These are phyloP conservation scores for Paedocypris sp. DNA, from an alignment of 2,113 vertebrate genomes.

Conservation along the genomic window DNA sequence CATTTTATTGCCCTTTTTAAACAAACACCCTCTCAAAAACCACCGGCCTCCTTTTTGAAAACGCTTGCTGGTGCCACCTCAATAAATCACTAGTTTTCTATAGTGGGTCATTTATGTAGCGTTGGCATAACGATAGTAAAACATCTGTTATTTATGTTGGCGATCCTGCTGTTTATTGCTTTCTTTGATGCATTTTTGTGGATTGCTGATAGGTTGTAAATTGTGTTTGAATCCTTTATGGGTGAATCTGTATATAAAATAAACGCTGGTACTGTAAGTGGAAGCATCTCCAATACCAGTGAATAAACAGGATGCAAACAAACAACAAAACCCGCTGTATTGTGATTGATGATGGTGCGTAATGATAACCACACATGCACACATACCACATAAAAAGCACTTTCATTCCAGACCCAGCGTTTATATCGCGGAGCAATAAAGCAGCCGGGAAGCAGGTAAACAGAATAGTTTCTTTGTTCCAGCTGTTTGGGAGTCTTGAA, in stretches of 20 bases:
- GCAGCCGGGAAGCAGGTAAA: slow-evolving; percentile 19
- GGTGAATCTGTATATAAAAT: slow-evolving; percentile 54
- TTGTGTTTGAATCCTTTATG: slow-evolving; percentile 16
- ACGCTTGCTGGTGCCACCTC: slow-evolving; percentile 39
- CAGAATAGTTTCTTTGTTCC: slow-evolving; percentile 33
- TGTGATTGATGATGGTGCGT: neutral
- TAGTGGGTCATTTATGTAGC: neutral
- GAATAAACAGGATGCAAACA: neutral
- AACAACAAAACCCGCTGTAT: neutral
- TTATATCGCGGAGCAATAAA: slow-evolving; percentile 19
- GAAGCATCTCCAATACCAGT: neutral
- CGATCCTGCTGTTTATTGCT: neutral
- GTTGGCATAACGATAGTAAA: neutral
- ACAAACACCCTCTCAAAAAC: no score
- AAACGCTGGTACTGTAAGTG: slow-evolving; percentile 39
- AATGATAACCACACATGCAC: neutral
- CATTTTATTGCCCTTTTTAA: no score
- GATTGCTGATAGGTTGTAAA: slow-evolving; percentile 27
- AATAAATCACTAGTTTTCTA: slow-evolving; percentile 29
- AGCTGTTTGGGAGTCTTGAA: slow-evolving; percentile 17
- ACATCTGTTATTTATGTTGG: slow-evolving; percentile 29
- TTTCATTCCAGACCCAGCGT: slow-evolving; percentile 19
- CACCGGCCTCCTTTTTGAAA: no score
- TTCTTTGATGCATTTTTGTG: slow-evolving; percentile 8
- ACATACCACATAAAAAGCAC: slow-evolving; percentile 20